Evolutionary conservation across 2,113 vertebrate species (phyloP), one percentile per base, ranked within the genome.

Genomic region (Podiceps cristatus): DNA sequence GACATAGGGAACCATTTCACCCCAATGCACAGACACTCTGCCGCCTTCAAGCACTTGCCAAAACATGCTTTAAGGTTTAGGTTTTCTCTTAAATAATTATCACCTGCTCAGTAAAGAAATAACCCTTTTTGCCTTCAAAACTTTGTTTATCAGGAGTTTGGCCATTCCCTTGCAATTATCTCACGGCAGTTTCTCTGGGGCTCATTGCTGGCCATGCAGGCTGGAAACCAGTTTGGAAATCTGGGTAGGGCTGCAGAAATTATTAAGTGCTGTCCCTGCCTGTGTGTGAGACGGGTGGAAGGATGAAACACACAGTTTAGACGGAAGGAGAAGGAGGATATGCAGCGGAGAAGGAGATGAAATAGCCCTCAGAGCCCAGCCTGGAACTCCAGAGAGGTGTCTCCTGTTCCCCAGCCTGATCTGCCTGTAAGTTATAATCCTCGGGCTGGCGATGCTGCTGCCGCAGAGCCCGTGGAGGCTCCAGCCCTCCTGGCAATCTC

Each of bases 51-150:
- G 58, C 74, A 7, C 76, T 58, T 59, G 50, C 71, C 4, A 6
- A 73, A 88, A 79, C 44, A 29, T 14, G 10, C 55, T 69, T 45
- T 24, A 66, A 73, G 50, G 25, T 91, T 96, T 63, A 74, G 9
- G 1, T 59, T 91, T 85, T 49, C 77, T 84, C 82, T 94, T 94
- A 82, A 85, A 88, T 71, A 76, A 73, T 87, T 79, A 78, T 58
- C 16, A 5, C 44, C 49, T 63, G 22, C 44, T 72, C 17, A 9
- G 42, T 89, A 86, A 90, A 77, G 67, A 62, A 75, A 84, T 59
- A 86, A 60, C 17, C 33, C 53, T 66, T 53, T 40, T n/a, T 37
- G 31, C 24, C 66, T 77, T 83, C 82, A 83, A 59, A 93, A 37
- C 23, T 84, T 52, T 49, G 27, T 72, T 75, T 76, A 25, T 33